Percentiles rank a stretch among this genome's conserved stretches.
Conservation (phyloP, 2,797 vertebrate genomes). For the Microctenopoma steveboyesi region DNA sequence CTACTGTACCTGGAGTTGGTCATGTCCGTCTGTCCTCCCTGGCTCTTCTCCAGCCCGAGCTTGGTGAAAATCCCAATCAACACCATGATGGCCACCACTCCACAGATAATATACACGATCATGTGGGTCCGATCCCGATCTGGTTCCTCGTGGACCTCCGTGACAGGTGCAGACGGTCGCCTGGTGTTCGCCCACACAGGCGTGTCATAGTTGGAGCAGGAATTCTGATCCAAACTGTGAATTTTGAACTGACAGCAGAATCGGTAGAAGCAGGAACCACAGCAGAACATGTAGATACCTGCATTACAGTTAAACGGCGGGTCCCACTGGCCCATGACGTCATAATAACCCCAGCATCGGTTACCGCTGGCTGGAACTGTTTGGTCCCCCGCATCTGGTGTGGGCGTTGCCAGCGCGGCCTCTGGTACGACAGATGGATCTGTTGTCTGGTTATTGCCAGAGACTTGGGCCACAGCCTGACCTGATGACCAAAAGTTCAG, state of each 20-base stretch:
- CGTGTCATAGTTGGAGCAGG: conserved; percentile 97
- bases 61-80: conserved; percentile 95
- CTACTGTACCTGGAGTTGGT: conserved; percentile 91
- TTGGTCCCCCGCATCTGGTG: conserved; percentile 60
- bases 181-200: conserved; percentile 96
- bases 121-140: conserved; percentile 94
- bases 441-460: conserved; percentile 71
- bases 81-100: conserved; percentile 96
- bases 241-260: conserved; percentile 97
- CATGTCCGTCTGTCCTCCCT: conserved; percentile 90
- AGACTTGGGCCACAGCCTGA: conserved; percentile 70
- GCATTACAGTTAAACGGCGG: conserved; percentile 96
- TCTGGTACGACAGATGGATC: conserved; percentile 73
- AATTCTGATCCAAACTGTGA: conserved; percentile 93
- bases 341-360: conserved; percentile 95
- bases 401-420: conserved; percentile 73
- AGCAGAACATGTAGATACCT: conserved; percentile 94
- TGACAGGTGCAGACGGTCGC: conserved; percentile 85
- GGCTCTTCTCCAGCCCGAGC: conserved; percentile 93
- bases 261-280: conserved; percentile 96
- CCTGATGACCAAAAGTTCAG: conserved; percentile 68
- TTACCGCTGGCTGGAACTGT: conserved; percentile 70
- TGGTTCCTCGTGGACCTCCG: conserved; percentile 87
- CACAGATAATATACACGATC: conserved; percentile 97
- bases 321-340: conserved; percentile 99